Conservation (phyloP, 2,888 invertebrate genomes). For the Tineola bisselliella region DNA sequence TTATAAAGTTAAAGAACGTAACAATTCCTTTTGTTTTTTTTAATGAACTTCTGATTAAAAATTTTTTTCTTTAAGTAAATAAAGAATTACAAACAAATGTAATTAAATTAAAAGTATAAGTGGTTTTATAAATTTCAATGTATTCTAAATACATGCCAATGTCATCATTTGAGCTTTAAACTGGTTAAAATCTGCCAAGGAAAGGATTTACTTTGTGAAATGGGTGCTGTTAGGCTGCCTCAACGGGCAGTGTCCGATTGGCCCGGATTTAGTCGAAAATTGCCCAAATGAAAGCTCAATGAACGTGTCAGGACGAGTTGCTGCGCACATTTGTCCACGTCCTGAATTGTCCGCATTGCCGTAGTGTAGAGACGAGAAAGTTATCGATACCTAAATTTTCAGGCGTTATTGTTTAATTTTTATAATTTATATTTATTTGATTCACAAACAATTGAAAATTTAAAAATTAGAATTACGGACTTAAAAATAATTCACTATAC, state of each 20-base stretch:
- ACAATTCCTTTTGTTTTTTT: no score
- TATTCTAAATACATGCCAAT: not conserved
- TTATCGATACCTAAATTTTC: not conserved
- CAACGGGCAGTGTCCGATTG: constrained; percentile 37
- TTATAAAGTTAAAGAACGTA: no score
- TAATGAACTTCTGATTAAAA: no score
- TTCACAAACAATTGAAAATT: no score
- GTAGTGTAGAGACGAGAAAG: constrained; percentile 25
- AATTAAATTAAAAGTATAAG: no score
- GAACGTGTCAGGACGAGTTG: constrained; percentile 61
- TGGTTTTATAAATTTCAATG: no score
- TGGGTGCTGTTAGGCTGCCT: constrained; percentile 37
- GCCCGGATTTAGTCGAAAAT: constrained; percentile 61
- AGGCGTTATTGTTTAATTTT: not conserved
- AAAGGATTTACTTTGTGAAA: constrained; percentile 40
- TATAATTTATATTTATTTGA: no score
- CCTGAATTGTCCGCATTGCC: constrained; percentile 63
- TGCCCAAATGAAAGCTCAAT: constrained; percentile 66
- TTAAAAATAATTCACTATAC: no score
- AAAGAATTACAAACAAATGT: no score
- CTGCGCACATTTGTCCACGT: constrained; percentile 61
- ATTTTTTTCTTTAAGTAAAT: no score
- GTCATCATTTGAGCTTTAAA: constrained; percentile 1
- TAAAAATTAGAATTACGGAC: no score
- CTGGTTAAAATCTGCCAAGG: constrained; percentile 7